Percentiles rank a stretch among this genome's conserved stretches.
These are phyloP conservation scores for Drosophila leontia DNA, from an alignment of 1,140 invertebrate species.

Conservation along the genomic window DNA sequence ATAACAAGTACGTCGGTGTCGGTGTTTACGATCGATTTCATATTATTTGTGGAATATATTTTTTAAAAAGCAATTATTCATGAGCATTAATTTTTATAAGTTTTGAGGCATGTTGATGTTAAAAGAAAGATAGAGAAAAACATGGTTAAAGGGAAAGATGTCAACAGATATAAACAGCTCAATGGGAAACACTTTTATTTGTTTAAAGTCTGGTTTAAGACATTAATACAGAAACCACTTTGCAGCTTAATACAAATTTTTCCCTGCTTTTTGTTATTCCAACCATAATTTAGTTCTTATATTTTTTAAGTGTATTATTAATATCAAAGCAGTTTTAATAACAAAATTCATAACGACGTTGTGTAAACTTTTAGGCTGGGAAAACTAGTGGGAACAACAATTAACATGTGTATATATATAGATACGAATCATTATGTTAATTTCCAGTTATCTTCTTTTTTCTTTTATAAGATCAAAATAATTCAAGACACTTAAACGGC, in stretches of 20 bases:
- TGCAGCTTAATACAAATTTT: neutral
- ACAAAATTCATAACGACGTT: neutral
- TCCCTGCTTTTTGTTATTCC: neutral
- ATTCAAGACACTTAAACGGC: too few relatives aligned
- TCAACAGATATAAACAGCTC: constrained; percentile 1
- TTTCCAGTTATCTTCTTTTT: too few relatives aligned
- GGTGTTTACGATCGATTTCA: constrained; percentile 65
- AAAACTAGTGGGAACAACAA: too few relatives aligned
- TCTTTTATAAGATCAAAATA: too few relatives aligned
- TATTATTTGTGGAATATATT: constrained; percentile 42
- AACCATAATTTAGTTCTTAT: neutral
- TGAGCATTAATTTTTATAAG: constrained; percentile 70
- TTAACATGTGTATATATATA: too few relatives aligned
- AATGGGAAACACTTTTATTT: neutral
- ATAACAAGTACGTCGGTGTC: constrained; percentile 49
- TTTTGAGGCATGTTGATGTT: constrained; percentile 69
- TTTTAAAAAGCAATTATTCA: constrained; percentile 66
- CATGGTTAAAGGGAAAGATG: constrained; percentile 25
- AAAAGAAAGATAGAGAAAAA: constrained; percentile 52
- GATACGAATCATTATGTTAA: too few relatives aligned
- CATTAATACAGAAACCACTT: constrained; percentile 1
- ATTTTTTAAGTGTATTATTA: neutral
- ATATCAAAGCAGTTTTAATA: neutral
- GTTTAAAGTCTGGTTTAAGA: too few relatives aligned
- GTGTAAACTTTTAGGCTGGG: too few relatives aligned